Conservation (phyloP, 1,140 invertebrate species). For the Drosophila orosa region DNA sequence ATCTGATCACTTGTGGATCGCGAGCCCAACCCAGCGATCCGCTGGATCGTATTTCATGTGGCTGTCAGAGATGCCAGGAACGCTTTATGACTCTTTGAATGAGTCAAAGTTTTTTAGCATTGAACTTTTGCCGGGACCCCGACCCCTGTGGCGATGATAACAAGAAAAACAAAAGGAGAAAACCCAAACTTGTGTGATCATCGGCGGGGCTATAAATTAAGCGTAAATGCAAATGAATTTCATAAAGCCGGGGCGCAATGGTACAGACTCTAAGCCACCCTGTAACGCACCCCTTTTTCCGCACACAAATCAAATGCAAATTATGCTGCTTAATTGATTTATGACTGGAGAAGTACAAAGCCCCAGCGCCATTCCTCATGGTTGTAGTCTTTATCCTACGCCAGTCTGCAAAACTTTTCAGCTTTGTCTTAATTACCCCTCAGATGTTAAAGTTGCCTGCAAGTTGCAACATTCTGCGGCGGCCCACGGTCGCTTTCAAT, state of each 20-base stretch:
- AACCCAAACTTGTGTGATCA: conserved; percentile 42
- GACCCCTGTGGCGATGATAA: conserved; percentile 53
- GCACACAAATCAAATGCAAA: conserved; percentile 80
- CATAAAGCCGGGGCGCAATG: conserved; percentile 46
- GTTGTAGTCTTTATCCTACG: conserved; percentile 45
- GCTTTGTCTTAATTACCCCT: conserved; percentile 74
- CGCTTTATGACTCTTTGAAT: conserved; percentile 42
- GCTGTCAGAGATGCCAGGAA: conserved; percentile 44
- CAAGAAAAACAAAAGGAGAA: conserved; percentile 4
- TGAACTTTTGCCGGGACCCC: conserved; percentile 52
- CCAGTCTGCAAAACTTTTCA: conserved; percentile 69
- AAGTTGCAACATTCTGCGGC: conserved; percentile 17
- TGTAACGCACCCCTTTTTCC: conserved; percentile 31
- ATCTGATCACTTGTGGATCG: conserved; percentile 25
- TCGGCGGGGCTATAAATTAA: conserved; percentile 59
- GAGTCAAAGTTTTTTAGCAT: conserved; percentile 63
- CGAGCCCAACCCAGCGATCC: conserved; percentile 22
- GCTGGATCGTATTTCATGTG: conserved; percentile 65
- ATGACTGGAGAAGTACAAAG: conserved; percentile 52
- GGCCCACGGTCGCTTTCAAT: conserved; percentile 44
- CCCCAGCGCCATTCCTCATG: conserved; percentile 64
- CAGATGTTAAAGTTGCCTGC: neutral
- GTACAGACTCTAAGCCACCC: conserved; percentile 6
- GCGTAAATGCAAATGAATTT: conserved; percentile 60
- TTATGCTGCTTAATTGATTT: conserved; percentile 80